Evolutionary conservation across 2,113 vertebrate species (phyloP), one percentile per base, ranked within the genome.

Genomic region (Vireo altiloquus): DNA sequence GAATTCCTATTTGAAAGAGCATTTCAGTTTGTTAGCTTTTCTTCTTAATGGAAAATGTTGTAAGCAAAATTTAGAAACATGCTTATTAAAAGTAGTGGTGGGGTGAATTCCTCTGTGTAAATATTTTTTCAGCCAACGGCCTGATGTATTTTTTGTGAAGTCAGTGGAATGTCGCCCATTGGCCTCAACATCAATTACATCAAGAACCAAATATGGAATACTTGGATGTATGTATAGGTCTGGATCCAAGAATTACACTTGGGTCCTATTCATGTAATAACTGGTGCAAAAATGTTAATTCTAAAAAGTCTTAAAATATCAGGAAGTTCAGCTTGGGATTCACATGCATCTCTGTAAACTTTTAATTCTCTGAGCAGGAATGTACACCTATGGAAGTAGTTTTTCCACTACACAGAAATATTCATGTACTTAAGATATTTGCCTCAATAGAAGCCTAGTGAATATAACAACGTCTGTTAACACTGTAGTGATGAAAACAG

Each of bases 71-170:
- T 87, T 90, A 68, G 94, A 87, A 95, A 91, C 54, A 53, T 65
- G 24, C 15, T 94, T 91, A 87, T 89, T 96, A 88, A 95, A 92
- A 92, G 75, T 52, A 88, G 15, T 21, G 30, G 37, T 74, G 16
- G 33, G 27, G 69, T 66, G 16, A 72, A 94, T 82, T 88, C 30
- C 5, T 68, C 19, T 81, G 16, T 83, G 52, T 84, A 94, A 94
- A 84, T 75, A 84, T 89, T 88, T 95, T 88, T 54, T 77, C 52
- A 90, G 74, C 37, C 54, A 77, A 88, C 6, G 15, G 9, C 33
- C 35, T 86, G 39, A 80, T 56, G 35, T 30, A 60, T 52, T 72
- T 94, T 72, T 39, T 16, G 15, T 90, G 75, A 95, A 74, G 59
- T 90, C 63, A 91, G 75, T 91, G 57, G 66, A 92, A 94, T 85